Percentiles rank a stretch among this genome's conserved stretches.
Evolutionary conservation across 2,797 vertebrate species (phyloP).

Genomic region (Aplochiton taeniatus): DNA sequence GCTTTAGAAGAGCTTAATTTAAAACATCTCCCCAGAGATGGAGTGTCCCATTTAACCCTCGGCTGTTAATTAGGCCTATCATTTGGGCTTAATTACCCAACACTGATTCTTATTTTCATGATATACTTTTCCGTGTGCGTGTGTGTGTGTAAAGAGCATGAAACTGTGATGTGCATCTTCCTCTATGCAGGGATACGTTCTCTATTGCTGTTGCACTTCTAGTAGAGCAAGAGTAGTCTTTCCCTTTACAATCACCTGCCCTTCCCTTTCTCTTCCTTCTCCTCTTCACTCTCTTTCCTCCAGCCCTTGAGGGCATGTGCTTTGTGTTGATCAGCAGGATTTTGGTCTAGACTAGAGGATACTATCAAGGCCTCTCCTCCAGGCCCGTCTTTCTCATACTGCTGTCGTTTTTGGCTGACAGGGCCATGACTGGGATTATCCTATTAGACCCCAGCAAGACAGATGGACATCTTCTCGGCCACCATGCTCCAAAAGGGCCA

Average conservation of each 20-base stretch:
- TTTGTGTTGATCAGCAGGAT: neutral
- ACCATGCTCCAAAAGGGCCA: conserved; percentile 39
- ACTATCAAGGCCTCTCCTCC: conserved; percentile 18
- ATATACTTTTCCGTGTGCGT: conserved; percentile 15
- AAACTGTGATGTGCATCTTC: neutral
- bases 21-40: conserved; percentile 25
- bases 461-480: conserved; percentile 28
- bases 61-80: conserved; percentile 34
- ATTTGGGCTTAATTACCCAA: conserved; percentile 39
- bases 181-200: neutral
- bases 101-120: conserved; percentile 34
- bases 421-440: conserved; percentile 44
- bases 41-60: conserved; percentile 40
- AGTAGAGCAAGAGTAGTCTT: too few relatives aligned
- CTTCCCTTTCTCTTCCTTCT: neutral
- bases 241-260: conserved; percentile 10
- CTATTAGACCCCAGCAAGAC: conserved; percentile 48
- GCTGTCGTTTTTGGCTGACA: conserved; percentile 53
- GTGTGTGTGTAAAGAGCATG: neutral
- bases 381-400: conserved; percentile 29
- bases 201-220: too few relatives aligned
- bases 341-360: conserved; percentile 19
- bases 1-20: conserved; percentile 29
- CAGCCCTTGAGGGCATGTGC: neutral
- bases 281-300: neutral